Evolutionary conservation across 1,140 invertebrate genomes (phyloP), one percentile per base, ranked within the genome.

Genomic region (Ectropis grisescens): DNA sequence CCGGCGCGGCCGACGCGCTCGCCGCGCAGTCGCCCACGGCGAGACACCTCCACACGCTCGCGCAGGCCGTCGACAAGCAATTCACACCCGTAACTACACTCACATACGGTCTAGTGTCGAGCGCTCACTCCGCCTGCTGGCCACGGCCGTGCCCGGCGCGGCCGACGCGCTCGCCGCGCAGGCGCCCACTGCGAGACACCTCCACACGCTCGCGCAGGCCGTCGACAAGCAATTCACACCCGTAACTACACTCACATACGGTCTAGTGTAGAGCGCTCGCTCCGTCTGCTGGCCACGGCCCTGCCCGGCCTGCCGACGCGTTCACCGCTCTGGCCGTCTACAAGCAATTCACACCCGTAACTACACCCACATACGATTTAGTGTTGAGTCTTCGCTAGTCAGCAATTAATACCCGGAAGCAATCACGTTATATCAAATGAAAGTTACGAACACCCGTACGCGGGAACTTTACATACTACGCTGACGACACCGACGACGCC

Each of bases 181-280:
- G n/a, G 41, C 75, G 75, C 37, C 64, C 57, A 54, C 62, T 14
- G 83, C 85, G 39, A 62, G 72, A 0, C 81, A 84, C 25, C 60
- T 85, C 26, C 82, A 78, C 42, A 80, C 79, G 19, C 66, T 87
- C 11, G 84, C 85, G 15, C 59, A 75, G 37, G 85, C 88, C 23
- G 78, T 88, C n/a, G n/a, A n/a, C n/a, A n/a, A n/a, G n/a, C 6
- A 29, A 8, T 8, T 15, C 15, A 32, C 11, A 19, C 9, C 1
- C 19, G 30, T 12, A 33, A 28, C 13, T 16, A 11, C 10, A 31
- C 14, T 2, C 16, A 9, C 7, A 29, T 8, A 13, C 6, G 1
- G 11, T 31, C 10, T n/a, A n/a, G n/a, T n/a, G n/a, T n/a, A n/a
- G n/a, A n/a, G n/a, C n/a, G n/a, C n/a, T n/a, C n/a, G n/a, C n/a